Conservation (phyloP, 2,888 invertebrate species). For the Athalia circularis region DNA sequence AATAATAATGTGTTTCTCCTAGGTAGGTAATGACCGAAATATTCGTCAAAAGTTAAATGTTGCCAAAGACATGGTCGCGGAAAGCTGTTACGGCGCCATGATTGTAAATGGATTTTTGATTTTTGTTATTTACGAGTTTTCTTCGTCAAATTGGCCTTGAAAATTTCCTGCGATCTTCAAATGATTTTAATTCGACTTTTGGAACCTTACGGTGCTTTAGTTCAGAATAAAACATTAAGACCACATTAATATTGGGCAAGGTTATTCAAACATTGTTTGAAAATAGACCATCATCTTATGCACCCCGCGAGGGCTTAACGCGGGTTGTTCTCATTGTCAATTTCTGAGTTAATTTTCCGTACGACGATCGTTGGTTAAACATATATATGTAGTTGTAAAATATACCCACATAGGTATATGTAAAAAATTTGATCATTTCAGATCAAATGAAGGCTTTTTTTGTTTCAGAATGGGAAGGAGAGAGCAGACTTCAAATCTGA, state of each 20-base stretch:
- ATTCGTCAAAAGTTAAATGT: not conserved
- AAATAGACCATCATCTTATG: constrained; percentile 25
- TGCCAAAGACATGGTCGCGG: not conserved
- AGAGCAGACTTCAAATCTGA: too few species aligned
- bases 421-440: too few species aligned
- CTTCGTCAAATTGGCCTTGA: not conserved
- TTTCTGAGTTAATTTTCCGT: too few species aligned
- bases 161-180: not conserved
- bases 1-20: not conserved
- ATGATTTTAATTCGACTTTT: not conserved
- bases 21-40: not conserved
- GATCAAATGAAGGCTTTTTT: not conserved
- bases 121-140: not conserved
- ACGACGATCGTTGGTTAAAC: too few species aligned
- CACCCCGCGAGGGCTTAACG: not conserved
- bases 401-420: too few species aligned
- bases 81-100: not conserved
- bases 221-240: constrained; percentile 2
- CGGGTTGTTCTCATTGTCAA: too few species aligned
- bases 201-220: not conserved
- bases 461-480: too few species aligned
- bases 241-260: constrained; percentile 11
- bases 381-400: too few species aligned
- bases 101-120: not conserved
- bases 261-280: constrained; percentile 27